These are phyloP conservation scores for Meandrusa payeni DNA, from an alignment of 2,888 invertebrate genomes.

Conservation along the genomic window DNA sequence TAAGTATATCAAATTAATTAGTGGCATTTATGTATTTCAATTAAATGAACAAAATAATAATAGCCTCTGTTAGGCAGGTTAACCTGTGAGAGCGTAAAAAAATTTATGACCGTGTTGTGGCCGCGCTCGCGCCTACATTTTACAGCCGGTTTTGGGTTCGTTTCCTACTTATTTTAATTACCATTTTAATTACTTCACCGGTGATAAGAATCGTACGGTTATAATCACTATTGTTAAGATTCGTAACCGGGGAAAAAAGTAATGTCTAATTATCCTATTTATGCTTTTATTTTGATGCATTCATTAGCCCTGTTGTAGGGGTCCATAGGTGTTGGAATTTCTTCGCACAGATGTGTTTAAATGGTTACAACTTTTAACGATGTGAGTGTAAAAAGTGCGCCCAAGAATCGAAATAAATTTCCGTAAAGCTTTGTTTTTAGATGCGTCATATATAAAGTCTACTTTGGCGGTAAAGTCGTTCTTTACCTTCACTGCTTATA, in stretches of 20 bases:
- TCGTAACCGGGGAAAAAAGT: slow-evolving; percentile 41
- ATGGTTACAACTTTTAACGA: slow-evolving; percentile 1
- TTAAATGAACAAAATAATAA: slow-evolving; percentile 19
- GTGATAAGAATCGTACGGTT: slow-evolving; percentile 53
- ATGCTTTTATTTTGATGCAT: slow-evolving; percentile 19
- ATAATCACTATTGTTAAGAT: slow-evolving; percentile 57
- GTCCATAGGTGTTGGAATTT: slow-evolving; percentile 6
- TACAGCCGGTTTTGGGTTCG: slow-evolving; percentile 56
- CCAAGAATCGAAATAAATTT: slow-evolving; percentile 35
- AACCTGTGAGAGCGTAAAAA: slow-evolving; percentile 54
- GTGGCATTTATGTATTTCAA: slow-evolving; percentile 7
- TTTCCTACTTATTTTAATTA: slow-evolving; percentile 74
- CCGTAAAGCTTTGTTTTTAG: slow-evolving; percentile 6
- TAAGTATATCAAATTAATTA: slow-evolving; percentile 8
- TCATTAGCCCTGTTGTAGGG: slow-evolving; percentile 21
- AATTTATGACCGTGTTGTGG: slow-evolving; percentile 59
- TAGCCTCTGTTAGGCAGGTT: slow-evolving; percentile 39
- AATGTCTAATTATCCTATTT: slow-evolving; percentile 24
- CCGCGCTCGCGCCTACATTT: slow-evolving; percentile 57
- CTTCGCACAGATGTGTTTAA: slow-evolving; percentile 9
- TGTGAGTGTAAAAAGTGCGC: slow-evolving; percentile 33
- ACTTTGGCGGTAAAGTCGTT: slow-evolving; percentile 41
- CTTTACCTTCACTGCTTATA: slow-evolving; percentile 44
- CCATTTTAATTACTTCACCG: slow-evolving; percentile 63
- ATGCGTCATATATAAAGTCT: slow-evolving; percentile 17